These are phyloP conservation scores for Drosophila obscura DNA, from an alignment of 1,140 invertebrate genomes.

Conservation along the genomic window DNA sequence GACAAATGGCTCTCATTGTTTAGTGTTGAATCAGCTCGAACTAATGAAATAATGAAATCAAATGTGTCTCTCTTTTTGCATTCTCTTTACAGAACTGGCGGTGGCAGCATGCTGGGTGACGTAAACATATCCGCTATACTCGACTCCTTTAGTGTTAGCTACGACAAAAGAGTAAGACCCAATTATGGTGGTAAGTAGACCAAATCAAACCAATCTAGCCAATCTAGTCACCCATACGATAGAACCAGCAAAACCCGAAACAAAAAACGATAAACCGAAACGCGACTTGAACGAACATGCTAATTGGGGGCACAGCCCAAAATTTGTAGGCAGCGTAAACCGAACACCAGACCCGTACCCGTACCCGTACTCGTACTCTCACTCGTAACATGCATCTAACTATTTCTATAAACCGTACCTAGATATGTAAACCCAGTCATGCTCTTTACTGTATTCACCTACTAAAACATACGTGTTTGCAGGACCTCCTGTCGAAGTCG, in stretches of 20 bases:
- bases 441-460: slow-evolving; percentile 15
- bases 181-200: slow-evolving; percentile 96
- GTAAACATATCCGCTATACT: slow-evolving; percentile 96
- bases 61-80: background rate
- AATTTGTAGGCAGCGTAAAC: slow-evolving; percentile 12
- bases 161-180: slow-evolving; percentile 98
- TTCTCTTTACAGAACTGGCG: slow-evolving; percentile 85
- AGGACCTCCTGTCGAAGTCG: slow-evolving; percentile 97
- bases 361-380: too few species aligned
- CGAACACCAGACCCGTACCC: background rate
- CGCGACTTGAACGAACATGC: too few species aligned
- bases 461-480: slow-evolving; percentile 85
- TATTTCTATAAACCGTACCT: too few species aligned
- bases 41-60: slow-evolving; percentile 13
- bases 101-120: slow-evolving; percentile 92
- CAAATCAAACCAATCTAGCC: slow-evolving; percentile 3
- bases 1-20: slow-evolving; percentile 34
- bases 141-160: slow-evolving; percentile 96
- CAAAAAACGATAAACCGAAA: too few species aligned
- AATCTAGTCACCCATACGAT: too few species aligned
- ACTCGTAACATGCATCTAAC: too few species aligned
- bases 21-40: slow-evolving; percentile 22
- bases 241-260: too few species aligned
- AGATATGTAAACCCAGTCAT: too few species aligned
- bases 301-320: background rate